Evolutionary conservation across 2,113 vertebrate genomes (phyloP).

Genomic region (Chaetops frenatus): DNA sequence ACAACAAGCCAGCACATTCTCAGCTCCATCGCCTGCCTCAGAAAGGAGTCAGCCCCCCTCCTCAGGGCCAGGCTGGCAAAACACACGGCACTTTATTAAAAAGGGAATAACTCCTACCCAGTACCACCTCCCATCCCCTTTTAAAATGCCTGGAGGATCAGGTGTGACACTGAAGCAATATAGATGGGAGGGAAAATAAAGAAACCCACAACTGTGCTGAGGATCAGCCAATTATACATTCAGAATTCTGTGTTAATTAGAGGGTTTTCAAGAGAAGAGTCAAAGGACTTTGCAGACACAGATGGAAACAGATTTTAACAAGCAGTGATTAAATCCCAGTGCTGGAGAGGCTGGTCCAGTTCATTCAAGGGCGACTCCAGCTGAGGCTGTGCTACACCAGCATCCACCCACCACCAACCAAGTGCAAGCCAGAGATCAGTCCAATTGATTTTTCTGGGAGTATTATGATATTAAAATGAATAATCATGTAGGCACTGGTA

Average conservation of each 20-base stretch:
- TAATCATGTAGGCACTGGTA: neutral
- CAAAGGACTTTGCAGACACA: slow-evolving; percentile 11
- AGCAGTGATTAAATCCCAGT: neutral
- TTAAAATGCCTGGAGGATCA: neutral
- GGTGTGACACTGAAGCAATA: neutral
- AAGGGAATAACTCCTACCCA: neutral
- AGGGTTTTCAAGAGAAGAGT: neutral
- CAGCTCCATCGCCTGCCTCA: neutral
- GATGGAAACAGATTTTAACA: neutral
- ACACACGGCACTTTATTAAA: neutral
- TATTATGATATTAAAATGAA: neutral
- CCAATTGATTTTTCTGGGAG: neutral
- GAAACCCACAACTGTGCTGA: neutral
- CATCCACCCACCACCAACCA: fast-evolving
- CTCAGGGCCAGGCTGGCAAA: neutral
- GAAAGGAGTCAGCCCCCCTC: neutral
- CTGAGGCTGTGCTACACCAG: neutral
- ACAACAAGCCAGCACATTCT: neutral
- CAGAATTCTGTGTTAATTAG: slow-evolving; percentile 8
- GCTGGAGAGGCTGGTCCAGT: neutral
- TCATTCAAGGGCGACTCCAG: neutral
- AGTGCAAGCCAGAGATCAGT: neutral
- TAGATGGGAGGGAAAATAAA: neutral
- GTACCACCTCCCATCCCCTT: neutral
- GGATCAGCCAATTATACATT: neutral